Evolutionary conservation across 2,888 invertebrate genomes (phyloP), one percentile per base, ranked within the genome.

Genomic region (Rhagophthalmus giganteus): DNA sequence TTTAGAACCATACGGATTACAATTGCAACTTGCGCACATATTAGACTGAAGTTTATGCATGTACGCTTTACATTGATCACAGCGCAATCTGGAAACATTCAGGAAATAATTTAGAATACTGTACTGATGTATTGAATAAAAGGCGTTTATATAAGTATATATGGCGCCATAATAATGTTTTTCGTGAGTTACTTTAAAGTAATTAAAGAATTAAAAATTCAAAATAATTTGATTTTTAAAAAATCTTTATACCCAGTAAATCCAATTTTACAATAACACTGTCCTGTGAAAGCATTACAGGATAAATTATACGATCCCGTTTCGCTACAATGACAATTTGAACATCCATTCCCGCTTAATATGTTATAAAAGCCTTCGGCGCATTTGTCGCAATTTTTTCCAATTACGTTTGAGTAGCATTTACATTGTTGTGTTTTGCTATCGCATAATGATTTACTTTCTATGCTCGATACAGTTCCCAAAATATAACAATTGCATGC

Each of bases 251-350:
- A 81, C 74, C 90, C 90, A 8, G 86, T 84, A 7, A 92, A 85
- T 20, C 92, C 92, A 1, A 85, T 81, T 61, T 86, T 84, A 71
- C 94, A 95, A 61, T 82, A 80, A 68, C 95, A 96, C 72, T 92
- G 90, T 0, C 95, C 95, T 0, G 81, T 83, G 28, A 76, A 71
- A 0, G 85, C 77, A 61, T 94, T 83, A 68, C 95, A 94, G 0
- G 87, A 87, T 14, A 79, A 78, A 70, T 89, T 90, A 66, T 81
- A 79, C 0, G 93, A 89, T 0, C 96, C 96, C 49, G 87, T 80
- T 0, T 84, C 75, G 72, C 94, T 88, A 70, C 96, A 96, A 55
- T 87, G 82, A 63, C 94, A 94, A 3, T 85, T 79, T 51, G 81
- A 82, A 71, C 96, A 97, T 0, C 85, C 90, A 62, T 85, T 84